Base-by-base conservation (phyloP, 2,888 invertebrate genomes). In the Agrotis puta region DNA sequence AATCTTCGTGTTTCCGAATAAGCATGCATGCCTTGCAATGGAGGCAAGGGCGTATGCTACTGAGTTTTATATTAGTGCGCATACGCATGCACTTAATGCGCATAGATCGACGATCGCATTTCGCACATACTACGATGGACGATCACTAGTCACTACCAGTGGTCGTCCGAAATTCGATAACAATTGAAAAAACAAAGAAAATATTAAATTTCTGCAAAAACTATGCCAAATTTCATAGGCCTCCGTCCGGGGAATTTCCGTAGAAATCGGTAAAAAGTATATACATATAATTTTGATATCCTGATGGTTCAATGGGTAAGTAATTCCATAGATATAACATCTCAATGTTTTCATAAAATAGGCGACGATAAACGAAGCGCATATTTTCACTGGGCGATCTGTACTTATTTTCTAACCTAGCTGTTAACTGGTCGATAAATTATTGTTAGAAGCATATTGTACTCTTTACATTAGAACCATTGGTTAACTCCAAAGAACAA, bases 381-480 rank as follows among this genome's bases (percentile, higher is more conserved):
- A 33, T 33, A 56, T 56, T n/a, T 56, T n/a, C 14, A 33, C n/a
- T n/a, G n/a, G 56, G 13, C 6, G 11, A 54, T 5, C 54, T 54
- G 1, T 56, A 33, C 43, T 54, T 76, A 73, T 14, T 22, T 7
- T 45, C n/a, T 73, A 58, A 45, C 14, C 65, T 65, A 45, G 20
- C 45, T 51, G 57, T 24, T 22, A 51, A 13, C 24, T 66, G 50
- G 47, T 47, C 45, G 53, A 64, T 59, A 45, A 39, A 27, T 39
- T 48, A 22, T 33, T 58, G 59, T 7, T 47, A 59, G 22, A 48
- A 54, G 47, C 43, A 20, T 67, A 67, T 67, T 74, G 58, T 76
- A 67, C 68, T 75, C 22, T 76, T 59, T 24, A 20, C 22, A 48
- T 75, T 73, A 66, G 66, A 47, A 58, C 66, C 65, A 33, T n/a